A percentile compares a stretch with the other conserved stretches of the same genome.
phyloP scores from a whole-genome alignment of 2,113 vertebrate genomes.

The Lasiurus borealis region DNA sequence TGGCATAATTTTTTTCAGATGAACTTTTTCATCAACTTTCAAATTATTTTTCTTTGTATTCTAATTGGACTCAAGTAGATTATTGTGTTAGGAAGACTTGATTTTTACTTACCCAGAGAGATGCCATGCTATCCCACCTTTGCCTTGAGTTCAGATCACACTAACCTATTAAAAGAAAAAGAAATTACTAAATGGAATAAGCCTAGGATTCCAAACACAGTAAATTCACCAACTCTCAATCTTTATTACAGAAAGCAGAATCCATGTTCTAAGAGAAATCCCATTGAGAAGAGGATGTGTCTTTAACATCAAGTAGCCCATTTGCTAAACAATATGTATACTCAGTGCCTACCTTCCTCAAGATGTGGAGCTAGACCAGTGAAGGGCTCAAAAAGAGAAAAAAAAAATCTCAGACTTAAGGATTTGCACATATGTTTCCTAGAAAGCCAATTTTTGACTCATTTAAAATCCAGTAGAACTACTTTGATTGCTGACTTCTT shows the following conservation, averaged over 20 bases:
- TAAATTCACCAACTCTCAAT: constrained; percentile 27
- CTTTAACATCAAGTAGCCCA: not conserved
- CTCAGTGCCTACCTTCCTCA: not conserved
- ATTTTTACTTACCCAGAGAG: constrained; percentile 81
- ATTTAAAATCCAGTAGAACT: constrained; percentile 29
- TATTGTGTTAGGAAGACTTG: not conserved
- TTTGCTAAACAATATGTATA: not conserved
- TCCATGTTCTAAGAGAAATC: not conserved
- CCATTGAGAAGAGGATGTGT: not conserved
- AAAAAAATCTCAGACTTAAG: not conserved
- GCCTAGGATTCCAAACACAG: not conserved
- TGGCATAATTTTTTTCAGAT: not conserved
- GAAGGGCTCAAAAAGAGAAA: not conserved
- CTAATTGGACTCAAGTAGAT: not conserved
- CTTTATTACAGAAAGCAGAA: constrained; percentile 31
- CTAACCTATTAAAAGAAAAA: constrained; percentile 60
- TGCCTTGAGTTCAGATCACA: constrained; percentile 5
- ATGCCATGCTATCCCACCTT: constrained; percentile 74
- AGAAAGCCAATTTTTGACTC: constrained; percentile 17
- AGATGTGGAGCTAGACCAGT: not conserved
- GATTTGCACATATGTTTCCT: not conserved
- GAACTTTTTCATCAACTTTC: constrained; percentile 1
- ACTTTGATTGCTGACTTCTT: not conserved
- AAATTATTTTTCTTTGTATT: not conserved
- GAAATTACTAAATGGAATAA: not conserved